Evolutionary conservation across 2,797 vertebrate genomes (phyloP).

Genomic region (Holocentrus rufus): DNA sequence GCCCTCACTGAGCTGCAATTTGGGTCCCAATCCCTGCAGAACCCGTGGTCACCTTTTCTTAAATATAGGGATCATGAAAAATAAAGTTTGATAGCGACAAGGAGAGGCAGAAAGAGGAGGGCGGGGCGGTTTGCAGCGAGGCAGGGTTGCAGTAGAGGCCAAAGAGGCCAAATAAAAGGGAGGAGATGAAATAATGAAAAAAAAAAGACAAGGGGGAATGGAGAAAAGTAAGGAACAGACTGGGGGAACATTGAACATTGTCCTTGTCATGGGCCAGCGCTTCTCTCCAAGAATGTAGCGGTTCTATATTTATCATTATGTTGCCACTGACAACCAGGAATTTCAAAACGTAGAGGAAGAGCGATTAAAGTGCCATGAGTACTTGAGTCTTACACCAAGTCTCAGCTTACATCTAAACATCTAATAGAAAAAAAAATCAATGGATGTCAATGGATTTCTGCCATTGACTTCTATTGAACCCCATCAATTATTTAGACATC

Average conservation of each 20-base stretch:
- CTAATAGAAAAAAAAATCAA: not conserved
- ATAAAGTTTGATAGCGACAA: slow-evolving; percentile 24
- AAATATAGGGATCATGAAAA: slow-evolving; percentile 39
- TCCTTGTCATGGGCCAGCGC: slow-evolving; percentile 40
- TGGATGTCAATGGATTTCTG: not conserved
- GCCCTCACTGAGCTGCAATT: slow-evolving; percentile 54
- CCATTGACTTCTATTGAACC: not conserved
- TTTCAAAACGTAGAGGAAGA: slow-evolving; percentile 17
- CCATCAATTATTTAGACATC: not conserved
- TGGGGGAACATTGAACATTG: slow-evolving; percentile 26
- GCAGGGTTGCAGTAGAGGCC: too few relatives aligned
- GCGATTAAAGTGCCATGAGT: not conserved
- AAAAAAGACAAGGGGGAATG: not conserved
- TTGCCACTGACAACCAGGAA: slow-evolving; percentile 46
- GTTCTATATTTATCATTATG: slow-evolving; percentile 45
- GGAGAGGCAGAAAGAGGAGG: not conserved
- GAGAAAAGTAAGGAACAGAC: not conserved
- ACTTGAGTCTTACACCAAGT: slow-evolving; percentile 15
- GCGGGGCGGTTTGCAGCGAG: not conserved
- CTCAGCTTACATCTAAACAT: not conserved
- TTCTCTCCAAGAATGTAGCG: slow-evolving; percentile 34
- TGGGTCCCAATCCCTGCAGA: slow-evolving; percentile 45
- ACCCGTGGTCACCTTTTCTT: slow-evolving; percentile 43
- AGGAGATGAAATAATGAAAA: slow-evolving; percentile 13
- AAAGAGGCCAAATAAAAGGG: too few relatives aligned